These are phyloP conservation scores for Corynorhinus townsendii DNA, from an alignment of 2,113 vertebrate genomes.

Conservation along the genomic window DNA sequence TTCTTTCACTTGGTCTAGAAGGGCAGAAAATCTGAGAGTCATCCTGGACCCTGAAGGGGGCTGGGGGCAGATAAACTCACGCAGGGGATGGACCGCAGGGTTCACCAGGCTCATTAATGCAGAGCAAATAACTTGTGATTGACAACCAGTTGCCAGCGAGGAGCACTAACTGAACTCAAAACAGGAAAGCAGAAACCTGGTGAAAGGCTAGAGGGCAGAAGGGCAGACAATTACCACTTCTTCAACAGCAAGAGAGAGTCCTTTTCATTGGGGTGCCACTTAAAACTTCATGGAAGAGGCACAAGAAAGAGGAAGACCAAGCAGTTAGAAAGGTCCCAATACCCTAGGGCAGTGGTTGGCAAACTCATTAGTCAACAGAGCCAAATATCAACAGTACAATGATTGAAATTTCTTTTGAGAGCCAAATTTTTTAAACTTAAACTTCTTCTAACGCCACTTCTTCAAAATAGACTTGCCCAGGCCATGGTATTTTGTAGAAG, in stretches of 20 bases:
- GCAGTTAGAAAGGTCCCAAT: constrained; percentile 58
- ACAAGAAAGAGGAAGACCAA: constrained; percentile 63
- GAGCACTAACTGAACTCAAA: constrained; percentile 69
- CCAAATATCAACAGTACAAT: too few species aligned
- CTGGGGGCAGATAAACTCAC: constrained; percentile 66
- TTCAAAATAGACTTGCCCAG: too few species aligned
- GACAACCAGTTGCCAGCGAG: constrained; percentile 69
- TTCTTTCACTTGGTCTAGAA: constrained; percentile 75
- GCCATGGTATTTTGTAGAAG: too few species aligned
- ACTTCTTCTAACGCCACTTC: too few species aligned
- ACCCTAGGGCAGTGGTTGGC: too few species aligned
- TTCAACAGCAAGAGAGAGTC: constrained; percentile 64
- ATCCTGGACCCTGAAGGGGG: constrained; percentile 58
- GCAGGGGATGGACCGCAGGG: constrained; percentile 69
- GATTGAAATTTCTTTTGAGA: too few species aligned
- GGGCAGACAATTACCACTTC: constrained; percentile 76
- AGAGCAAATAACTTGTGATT: constrained; percentile 78
- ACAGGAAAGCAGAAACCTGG: constrained; percentile 69
- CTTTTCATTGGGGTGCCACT: constrained; percentile 70
- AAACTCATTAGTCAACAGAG: too few species aligned
- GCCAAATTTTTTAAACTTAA: too few species aligned
- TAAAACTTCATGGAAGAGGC: constrained; percentile 76
- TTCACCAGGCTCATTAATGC: constrained; percentile 77
- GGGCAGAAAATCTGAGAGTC: constrained; percentile 77
- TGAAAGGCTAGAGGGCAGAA: constrained; percentile 74